Evolutionary conservation across 1,140 invertebrate species (phyloP).

Genomic region (Varroa destructor): DNA sequence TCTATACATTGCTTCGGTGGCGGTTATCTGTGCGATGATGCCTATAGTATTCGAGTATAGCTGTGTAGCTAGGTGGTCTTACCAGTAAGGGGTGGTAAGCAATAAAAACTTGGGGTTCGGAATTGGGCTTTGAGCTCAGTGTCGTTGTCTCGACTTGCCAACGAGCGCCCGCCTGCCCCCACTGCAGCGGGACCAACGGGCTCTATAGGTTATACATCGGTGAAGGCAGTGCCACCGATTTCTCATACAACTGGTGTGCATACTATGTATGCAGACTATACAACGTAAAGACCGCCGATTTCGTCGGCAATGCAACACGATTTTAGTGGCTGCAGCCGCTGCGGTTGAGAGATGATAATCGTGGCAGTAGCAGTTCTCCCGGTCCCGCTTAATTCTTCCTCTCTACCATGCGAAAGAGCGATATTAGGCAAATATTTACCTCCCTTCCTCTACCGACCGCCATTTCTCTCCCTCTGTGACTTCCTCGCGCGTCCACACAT

Average conservation of each 20-base stretch:
- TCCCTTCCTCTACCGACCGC: neutral
- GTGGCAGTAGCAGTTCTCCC: too few relatives aligned
- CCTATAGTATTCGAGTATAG: too few relatives aligned
- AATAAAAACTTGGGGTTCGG: too few relatives aligned
- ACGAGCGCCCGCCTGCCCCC: neutral
- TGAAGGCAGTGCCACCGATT: neutral
- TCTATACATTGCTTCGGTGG: too few relatives aligned
- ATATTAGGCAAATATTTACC: slow-evolving; percentile 27
- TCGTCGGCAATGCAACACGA: neutral
- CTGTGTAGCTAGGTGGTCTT: too few relatives aligned
- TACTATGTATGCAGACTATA: neutral
- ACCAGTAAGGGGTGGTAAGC: too few relatives aligned
- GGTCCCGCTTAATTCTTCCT: neutral
- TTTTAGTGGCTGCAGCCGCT: too few relatives aligned
- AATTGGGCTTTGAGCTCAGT: neutral
- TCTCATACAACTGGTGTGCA: neutral
- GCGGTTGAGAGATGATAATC: too few relatives aligned
- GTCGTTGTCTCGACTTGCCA: neutral
- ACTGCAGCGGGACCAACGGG: too few relatives aligned
- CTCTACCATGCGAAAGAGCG: neutral
- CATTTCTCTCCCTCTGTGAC: neutral
- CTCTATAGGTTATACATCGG: neutral
- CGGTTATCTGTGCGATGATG: too few relatives aligned
- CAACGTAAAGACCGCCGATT: neutral
- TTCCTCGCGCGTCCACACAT: neutral